Base-by-base conservation (phyloP, 2,888 invertebrate genomes). In the Synanthedon andrenaeformis region DNA sequence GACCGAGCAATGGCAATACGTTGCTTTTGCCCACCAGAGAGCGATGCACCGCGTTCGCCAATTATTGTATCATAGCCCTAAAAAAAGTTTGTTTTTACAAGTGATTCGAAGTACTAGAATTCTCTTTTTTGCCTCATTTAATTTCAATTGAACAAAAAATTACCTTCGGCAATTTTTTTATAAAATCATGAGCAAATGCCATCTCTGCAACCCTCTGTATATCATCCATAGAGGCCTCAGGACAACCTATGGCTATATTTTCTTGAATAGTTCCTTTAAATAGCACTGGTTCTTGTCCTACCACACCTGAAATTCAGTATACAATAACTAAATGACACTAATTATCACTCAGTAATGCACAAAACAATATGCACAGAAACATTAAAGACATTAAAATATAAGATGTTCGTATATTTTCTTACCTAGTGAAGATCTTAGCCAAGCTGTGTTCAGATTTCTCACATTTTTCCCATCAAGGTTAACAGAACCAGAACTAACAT, bases 201-300 rank as follows among this genome's bases (percentile, higher is more conserved):
- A 91, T 90, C 63, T 90, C 90, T 12, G 94, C 93, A 0, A 93
- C 93, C 54, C 85, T 82, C 69, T 92, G 90, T 53, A 94, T 91
- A 60, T 94, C 93, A 55, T 90, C 89, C 57, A 90, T 83, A 0
- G 90, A 90, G 12, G 91, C 91, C 55, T 88, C 88, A 11, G 91
- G 90, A 59, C 90, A 89, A 12, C 96, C 96, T 67, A 94, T 94
- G 2, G 93, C 83, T 54, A 91, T 91, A 59, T 91, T 91, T 41
- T 91, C 90, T n/a, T 89, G 88, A 61, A 97, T 94, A 12, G 92
- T 92, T 35, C 93, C 92, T 57, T 92, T 92, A 79, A 96, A 96
- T 4, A 96, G 84, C 1, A 94, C 92, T 0, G 96, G 96, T 63
- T 96, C 96, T 79, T 96, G 96, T 1, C 95, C 93, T 13, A 96